Conservation (phyloP, 2,113 vertebrate species). For the Python bivittatus region DNA sequence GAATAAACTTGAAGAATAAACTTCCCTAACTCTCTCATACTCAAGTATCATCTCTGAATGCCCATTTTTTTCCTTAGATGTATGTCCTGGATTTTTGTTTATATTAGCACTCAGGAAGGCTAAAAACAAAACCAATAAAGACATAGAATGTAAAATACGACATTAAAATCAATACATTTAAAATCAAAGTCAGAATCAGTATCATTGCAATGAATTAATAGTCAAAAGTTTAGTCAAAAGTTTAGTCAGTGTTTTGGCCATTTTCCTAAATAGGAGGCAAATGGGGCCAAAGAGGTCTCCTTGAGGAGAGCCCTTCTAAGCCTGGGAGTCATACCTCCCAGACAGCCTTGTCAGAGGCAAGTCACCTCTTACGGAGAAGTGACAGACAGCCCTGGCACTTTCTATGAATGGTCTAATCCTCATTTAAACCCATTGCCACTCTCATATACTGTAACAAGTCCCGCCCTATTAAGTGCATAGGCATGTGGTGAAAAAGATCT, state of each 20-base stretch:
- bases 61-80: not conserved
- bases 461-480: not conserved
- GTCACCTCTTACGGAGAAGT: not conserved
- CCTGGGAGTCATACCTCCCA: not conserved
- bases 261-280: not conserved
- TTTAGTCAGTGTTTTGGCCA: not conserved
- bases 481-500: not conserved
- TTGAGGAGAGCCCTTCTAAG: not conserved
- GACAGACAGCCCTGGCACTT: not conserved
- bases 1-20: slow-evolving; percentile 6
- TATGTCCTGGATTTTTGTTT: not conserved
- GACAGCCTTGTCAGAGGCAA: not conserved
- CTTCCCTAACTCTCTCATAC: not conserved
- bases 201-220: not conserved
- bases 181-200: not conserved
- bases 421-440: not conserved
- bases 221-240: not conserved
- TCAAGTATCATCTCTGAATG: not conserved
- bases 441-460: not conserved
- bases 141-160: not conserved
- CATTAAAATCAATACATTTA: not conserved
- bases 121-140: not conserved
- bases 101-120: not conserved
- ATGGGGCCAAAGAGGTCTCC: not conserved
- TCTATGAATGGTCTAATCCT: not conserved